Percentiles rank a stretch among this genome's conserved stretches.
Evolutionary conservation across 2,888 invertebrate species (phyloP).

Genomic region (Galerucella calmariensis): DNA sequence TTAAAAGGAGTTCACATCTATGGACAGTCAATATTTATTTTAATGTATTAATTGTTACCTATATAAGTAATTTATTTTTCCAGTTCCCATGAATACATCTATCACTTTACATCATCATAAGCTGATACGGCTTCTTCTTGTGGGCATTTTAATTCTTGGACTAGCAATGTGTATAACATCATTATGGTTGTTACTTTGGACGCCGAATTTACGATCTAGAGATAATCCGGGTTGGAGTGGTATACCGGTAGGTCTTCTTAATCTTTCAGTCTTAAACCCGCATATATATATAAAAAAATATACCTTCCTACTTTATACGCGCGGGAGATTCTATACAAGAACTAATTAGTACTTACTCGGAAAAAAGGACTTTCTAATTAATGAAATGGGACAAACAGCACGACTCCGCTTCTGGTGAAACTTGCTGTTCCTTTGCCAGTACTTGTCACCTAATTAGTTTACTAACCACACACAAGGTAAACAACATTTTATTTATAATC

Average conservation of each 20-base stretch:
- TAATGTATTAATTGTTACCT: neutral
- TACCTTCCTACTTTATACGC: no score
- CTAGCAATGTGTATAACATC: slow-evolving; percentile 68
- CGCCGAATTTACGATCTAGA: slow-evolving; percentile 69
- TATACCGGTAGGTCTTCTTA: slow-evolving; percentile 67
- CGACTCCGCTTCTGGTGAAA: no score
- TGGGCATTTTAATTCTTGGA: slow-evolving; percentile 68
- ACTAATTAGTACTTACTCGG: no score
- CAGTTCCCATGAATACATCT: slow-evolving; percentile 52
- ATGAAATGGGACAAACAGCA: no score
- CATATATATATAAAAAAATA: no score
- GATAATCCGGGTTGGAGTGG: slow-evolving; percentile 77
- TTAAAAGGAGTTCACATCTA: no score
- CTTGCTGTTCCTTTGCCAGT: no score
- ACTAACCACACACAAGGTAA: neutral
- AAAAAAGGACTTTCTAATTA: no score
- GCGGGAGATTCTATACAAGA: no score
- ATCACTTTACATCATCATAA: slow-evolving; percentile 66
- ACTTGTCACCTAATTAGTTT: no score
- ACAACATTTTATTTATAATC: neutral
- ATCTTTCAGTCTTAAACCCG: no score
- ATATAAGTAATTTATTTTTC: slow-evolving; percentile 11
- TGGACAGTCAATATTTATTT: no score
- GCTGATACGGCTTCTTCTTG: slow-evolving; percentile 66
- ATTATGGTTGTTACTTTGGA: slow-evolving; percentile 71